Percentiles rank a stretch among this genome's conserved stretches.
phyloP scores from a whole-genome alignment of 2,888 invertebrate species.

The Corbicula japonica region DNA sequence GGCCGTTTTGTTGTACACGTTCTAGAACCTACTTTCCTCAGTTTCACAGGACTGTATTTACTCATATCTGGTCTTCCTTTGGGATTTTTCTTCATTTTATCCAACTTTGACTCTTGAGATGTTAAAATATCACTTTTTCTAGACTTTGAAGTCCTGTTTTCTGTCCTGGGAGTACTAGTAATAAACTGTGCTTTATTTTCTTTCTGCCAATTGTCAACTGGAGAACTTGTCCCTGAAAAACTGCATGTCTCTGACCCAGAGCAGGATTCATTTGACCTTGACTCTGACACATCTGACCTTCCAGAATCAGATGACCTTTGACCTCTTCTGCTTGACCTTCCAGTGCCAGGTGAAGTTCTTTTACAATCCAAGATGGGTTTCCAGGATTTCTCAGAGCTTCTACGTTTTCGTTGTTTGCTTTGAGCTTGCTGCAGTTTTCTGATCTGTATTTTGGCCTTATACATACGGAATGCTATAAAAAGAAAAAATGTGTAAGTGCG shows the following conservation, averaged over 20 bases:
- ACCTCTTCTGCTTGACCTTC: constrained; percentile 27
- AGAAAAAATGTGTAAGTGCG: background rate
- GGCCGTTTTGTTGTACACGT: background rate
- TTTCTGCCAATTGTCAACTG: background rate
- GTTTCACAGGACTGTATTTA: constrained; percentile 32
- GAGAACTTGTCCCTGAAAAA: constrained; percentile 1
- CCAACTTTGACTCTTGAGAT: background rate
- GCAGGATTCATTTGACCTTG: constrained; percentile 5
- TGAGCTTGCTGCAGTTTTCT: constrained; percentile 19
- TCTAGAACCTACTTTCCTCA: background rate
- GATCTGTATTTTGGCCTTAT: constrained; percentile 35
- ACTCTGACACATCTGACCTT: constrained; percentile 11
- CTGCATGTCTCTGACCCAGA: background rate
- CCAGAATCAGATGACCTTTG: constrained; percentile 13
- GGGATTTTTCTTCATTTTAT: background rate
- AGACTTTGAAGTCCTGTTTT: too few relatives aligned
- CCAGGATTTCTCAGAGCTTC: constrained; percentile 46
- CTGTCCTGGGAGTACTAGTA: constrained; percentile 37
- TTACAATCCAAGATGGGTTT: constrained; percentile 57
- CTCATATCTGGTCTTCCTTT: constrained; percentile 32
- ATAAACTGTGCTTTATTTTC: constrained; percentile 4
- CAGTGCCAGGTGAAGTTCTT: constrained; percentile 41
- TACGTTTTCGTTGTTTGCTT: constrained; percentile 23
- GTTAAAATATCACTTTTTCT: too few relatives aligned
- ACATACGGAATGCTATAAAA: constrained; percentile 57